Evolutionary conservation across 2,113 vertebrate species (phyloP).

Genomic region (Barnardius zonarius): DNA sequence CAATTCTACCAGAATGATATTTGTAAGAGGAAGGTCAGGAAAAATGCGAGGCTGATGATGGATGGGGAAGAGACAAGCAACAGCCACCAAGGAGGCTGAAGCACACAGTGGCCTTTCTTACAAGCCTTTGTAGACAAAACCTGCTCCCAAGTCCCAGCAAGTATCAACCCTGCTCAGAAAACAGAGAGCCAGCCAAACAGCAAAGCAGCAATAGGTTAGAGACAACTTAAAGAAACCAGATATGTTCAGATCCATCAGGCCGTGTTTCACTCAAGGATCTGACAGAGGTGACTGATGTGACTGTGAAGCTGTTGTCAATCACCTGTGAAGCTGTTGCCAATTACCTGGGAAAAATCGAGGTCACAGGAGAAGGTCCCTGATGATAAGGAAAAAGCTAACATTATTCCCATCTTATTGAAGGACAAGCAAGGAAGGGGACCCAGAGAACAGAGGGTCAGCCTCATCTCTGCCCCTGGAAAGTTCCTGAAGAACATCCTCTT

Average conservation of each 20-base stretch:
- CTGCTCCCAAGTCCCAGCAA: not conserved
- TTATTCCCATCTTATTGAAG: not conserved
- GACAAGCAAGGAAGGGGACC: not conserved
- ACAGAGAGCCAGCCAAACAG: not conserved
- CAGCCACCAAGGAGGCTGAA: slow-evolving; percentile 2
- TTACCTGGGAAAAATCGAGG: not conserved
- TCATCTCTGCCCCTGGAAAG: not conserved
- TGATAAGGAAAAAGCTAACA: not conserved
- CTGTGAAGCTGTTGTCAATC: not conserved
- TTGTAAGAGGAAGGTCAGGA: not conserved
- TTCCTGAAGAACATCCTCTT: not conserved
- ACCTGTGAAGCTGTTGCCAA: not conserved
- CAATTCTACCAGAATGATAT: not conserved
- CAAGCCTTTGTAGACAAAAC: not conserved
- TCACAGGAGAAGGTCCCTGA: not conserved
- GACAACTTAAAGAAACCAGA: not conserved
- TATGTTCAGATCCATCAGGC: not conserved
- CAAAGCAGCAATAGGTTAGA: not conserved
- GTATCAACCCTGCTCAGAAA: not conserved
- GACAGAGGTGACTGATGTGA: not conserved
- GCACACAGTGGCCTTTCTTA: not conserved
- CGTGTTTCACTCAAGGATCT: not conserved
- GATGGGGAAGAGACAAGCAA: not conserved
- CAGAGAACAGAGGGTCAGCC: not conserved
- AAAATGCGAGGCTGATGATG: not conserved